Conservation (phyloP, 2,797 vertebrate genomes). For the Vultur gryphus region DNA sequence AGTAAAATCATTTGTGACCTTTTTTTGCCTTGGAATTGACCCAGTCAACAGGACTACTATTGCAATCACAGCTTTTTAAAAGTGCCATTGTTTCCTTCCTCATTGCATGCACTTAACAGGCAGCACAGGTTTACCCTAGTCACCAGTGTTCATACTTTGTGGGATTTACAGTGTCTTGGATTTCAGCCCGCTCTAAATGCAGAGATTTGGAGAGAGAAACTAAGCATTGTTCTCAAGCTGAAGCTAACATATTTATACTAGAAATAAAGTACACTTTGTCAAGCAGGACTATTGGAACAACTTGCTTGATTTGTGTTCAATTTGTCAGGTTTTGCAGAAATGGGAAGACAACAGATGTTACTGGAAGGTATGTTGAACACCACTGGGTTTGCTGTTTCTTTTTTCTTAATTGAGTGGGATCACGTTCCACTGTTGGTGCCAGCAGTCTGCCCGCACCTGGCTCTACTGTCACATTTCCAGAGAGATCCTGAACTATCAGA, state of each 20-base stretch:
- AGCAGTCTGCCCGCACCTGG: background rate
- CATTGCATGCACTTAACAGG: background rate
- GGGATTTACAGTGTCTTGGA: background rate
- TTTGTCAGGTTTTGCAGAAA: background rate
- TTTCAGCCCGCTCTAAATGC: background rate
- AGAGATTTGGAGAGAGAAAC: background rate
- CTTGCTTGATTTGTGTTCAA: background rate
- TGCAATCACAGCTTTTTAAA: background rate
- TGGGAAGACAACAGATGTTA: background rate
- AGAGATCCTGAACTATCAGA: background rate
- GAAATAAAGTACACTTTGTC: background rate
- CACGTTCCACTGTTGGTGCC: accelerated
- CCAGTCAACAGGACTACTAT: background rate
- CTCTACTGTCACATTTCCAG: background rate
- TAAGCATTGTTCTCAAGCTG: background rate
- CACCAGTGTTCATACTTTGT: background rate
- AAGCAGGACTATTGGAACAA: background rate
- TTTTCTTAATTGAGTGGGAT: background rate
- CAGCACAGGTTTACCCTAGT: background rate
- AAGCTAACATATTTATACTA: background rate
- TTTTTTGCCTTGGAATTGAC: background rate
- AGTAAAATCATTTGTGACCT: background rate
- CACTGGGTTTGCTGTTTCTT: background rate
- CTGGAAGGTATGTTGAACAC: background rate
- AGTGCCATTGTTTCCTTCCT: background rate